Base-by-base conservation (phyloP, 2,113 vertebrate genomes). In the Oenanthe oenanthe region DNA sequence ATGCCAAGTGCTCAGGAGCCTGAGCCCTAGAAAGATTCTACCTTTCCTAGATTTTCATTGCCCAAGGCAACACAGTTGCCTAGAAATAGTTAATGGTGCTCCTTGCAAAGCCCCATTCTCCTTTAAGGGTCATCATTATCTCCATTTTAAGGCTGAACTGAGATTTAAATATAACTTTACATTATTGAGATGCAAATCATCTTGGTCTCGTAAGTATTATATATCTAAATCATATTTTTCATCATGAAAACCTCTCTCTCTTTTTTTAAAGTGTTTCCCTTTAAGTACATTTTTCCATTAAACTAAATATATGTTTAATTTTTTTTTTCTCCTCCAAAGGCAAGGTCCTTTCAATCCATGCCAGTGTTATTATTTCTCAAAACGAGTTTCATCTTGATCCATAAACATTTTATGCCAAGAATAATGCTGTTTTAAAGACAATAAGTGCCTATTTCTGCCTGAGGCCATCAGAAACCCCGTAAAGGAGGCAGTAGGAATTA, bases 351-450 rank as follows among this genome's bases (percentile, higher is more conserved):
- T 98, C 96, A 98, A 97, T 93, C 95, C 83, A 77, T 92, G 95
- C 94, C 97, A 97, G 93, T 95, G 89, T 97, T 97, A 95, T 97
- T 98, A 97, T 97, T 97, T 92, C 89, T 97, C 92, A 96, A 73
- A 97, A 97, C 77, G 94, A 97, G 97, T 98, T 98, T 97, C 93
- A 93, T 98, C 97, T 97, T 97, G 97, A 98, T 98, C 97, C 97
- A 97, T 98, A 97, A 98, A 98, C 97, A 97, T 96, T 98, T 97
- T 95, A 97, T 97, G 96, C 97, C 97, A 98, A 98, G 96, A 97
- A 98, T 97, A 98, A 97, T 98, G 96, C 95, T 1, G 12, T 95
- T 97, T 97, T 92, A 97, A 97, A 98, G 96, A 98, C 97, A 98
- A 95, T 98, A 97, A 97, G 93, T 97, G 94, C 97, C 95, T 97